These are phyloP conservation scores for Drepana arcuata DNA, from an alignment of 1,140 invertebrate species.

Conservation along the genomic window DNA sequence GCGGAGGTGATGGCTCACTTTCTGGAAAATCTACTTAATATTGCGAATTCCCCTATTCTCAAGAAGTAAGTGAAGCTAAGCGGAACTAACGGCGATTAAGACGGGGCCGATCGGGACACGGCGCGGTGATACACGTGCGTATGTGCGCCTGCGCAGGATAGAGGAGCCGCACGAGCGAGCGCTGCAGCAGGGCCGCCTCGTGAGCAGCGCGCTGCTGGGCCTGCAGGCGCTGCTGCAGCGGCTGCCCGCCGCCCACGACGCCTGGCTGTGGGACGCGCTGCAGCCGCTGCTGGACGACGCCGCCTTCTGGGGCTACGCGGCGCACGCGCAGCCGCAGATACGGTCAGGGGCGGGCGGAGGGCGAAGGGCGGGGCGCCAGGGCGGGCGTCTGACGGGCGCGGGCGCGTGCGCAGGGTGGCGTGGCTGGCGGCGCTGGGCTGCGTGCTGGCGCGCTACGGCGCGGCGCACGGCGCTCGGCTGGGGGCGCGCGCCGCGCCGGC, in stretches of 20 bases:
- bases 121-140: no score
- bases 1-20: conserved; percentile 34
- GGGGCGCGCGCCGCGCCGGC: conserved; percentile 6
- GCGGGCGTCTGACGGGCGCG: no score
- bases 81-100: no score
- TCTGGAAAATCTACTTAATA: conserved; percentile 34
- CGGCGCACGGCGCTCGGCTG: conserved; percentile 4
- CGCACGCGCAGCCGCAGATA: conserved; percentile 12
- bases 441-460: conserved; percentile 12
- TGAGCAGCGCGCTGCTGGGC: conserved; percentile 24
- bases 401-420: conserved; percentile 25
- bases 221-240: conserved; percentile 15
- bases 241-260: conserved; percentile 18
- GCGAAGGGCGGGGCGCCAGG: no score
- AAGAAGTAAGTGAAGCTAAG: conserved; percentile 49
- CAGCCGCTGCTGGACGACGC: conserved; percentile 13
- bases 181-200: conserved; percentile 13
- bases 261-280: conserved; percentile 29
- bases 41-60: conserved; percentile 26
- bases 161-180: conserved; percentile 28
- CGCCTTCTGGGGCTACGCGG: conserved; percentile 29
- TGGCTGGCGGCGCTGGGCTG: conserved; percentile 24
- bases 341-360: conserved; percentile 10
- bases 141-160: conserved; percentile 15
- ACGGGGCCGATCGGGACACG: no score